Conservation (phyloP, 1,140 invertebrate species). For the Musca domestica region DNA sequence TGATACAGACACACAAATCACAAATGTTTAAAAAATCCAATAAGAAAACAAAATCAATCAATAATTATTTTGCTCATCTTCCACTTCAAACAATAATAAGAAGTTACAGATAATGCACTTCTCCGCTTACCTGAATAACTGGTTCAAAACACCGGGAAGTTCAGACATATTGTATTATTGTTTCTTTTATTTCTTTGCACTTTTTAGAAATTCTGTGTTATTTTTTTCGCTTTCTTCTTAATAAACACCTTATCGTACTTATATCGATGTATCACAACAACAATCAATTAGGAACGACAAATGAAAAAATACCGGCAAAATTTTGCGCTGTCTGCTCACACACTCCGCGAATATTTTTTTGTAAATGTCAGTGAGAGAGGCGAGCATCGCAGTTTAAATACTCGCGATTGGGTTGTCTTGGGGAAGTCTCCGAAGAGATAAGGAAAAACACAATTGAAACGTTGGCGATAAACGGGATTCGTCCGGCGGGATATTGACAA, state of each 20-base stretch:
- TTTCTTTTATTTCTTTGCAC: too few relatives aligned
- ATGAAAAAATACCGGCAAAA: conserved; percentile 3
- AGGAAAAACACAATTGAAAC: too few relatives aligned
- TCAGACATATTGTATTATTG: conserved; percentile 33
- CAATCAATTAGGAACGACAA: neutral
- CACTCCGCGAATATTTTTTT: conserved; percentile 7
- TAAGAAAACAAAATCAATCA: neutral
- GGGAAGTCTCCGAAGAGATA: neutral
- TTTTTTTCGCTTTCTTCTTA: too few relatives aligned
- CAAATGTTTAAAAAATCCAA: neutral
- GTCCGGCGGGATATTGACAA: too few relatives aligned
- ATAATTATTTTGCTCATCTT: too few relatives aligned
- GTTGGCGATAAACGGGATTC: too few relatives aligned
- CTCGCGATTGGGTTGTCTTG: neutral
- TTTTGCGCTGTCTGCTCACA: too few relatives aligned
- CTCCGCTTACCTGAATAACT: conserved; percentile 40
- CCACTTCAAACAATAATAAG: too few relatives aligned
- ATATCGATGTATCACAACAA: neutral
- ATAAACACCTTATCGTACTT: neutral
- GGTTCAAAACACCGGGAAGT: conserved; percentile 35
- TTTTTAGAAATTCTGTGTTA: too few relatives aligned
- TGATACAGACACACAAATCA: neutral
- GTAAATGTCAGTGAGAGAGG: neutral
- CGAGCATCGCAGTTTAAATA: neutral
- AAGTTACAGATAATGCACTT: neutral